A percentile compares a stretch with the other conserved stretches of the same genome.
These are phyloP conservation scores for Chaetodon trifasciatus DNA, from an alignment of 2,797 vertebrate genomes.

Conservation along the genomic window DNA sequence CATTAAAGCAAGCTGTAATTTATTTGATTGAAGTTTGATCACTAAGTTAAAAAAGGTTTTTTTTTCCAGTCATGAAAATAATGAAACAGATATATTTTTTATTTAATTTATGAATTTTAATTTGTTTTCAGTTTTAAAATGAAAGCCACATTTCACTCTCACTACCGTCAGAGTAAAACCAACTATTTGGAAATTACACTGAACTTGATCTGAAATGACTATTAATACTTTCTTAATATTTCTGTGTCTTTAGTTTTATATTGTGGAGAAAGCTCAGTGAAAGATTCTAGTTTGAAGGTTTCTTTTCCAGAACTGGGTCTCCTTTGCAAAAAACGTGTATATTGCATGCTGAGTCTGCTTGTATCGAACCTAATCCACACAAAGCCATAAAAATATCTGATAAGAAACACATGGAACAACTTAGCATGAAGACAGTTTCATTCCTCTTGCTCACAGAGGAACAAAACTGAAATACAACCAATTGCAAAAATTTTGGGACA, in stretches of 20 bases:
- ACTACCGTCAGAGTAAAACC: conserved; percentile 28
- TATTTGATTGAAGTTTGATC: background rate
- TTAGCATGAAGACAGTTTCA: conserved; percentile 20
- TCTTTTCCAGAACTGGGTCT: conserved; percentile 18
- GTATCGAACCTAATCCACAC: conserved; percentile 44
- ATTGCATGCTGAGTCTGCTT: conserved; percentile 39
- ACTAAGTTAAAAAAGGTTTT: background rate
- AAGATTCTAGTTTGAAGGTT: background rate
- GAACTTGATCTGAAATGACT: conserved; percentile 21
- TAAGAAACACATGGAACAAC: conserved; percentile 47
- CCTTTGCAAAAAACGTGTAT: conserved; percentile 13
- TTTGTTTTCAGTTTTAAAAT: conserved; percentile 25
- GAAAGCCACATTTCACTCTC: conserved; percentile 30
- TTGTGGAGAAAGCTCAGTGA: background rate
- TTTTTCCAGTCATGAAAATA: background rate
- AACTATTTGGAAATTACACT: conserved; percentile 4
- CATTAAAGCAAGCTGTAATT: conserved; percentile 17
- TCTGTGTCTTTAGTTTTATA: conserved; percentile 12
- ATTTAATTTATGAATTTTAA: background rate
- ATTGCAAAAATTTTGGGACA: too few species aligned
- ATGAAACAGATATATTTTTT: conserved; percentile 6
- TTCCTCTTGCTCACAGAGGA: conserved; percentile 19
- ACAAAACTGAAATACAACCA: background rate
- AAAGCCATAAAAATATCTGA: conserved; percentile 41
- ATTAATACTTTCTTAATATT: background rate